Base-by-base conservation (phyloP, 2,797 vertebrate genomes). In the Rhinoraja longicauda region DNA sequence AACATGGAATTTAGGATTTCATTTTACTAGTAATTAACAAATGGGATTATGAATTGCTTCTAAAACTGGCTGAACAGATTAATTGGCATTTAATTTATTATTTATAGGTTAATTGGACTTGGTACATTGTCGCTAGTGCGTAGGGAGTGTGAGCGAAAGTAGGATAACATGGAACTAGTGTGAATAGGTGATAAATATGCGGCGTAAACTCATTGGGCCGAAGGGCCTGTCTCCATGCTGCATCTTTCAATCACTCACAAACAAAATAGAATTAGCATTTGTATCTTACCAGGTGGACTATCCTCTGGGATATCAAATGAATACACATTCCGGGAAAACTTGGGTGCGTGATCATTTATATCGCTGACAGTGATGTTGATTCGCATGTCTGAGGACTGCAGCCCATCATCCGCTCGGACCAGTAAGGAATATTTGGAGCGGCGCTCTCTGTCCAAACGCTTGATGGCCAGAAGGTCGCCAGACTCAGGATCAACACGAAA, bases 291-390 rank as follows among this genome's bases (percentile, higher is more conserved):
- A 94, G 98, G 96, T 1, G 97, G 95, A 84, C 96, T 97, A 94
- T 99, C 99, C 93, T 99, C 99, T 0, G 97, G 96, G 93, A 99
- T 96, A 91, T 99, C 98, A 0, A 99, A 99, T 2, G 98, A 98
- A 93, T 99, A 99, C 0, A 97, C 97, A 0, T 95, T 95, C 12
- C 97, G 97, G 88, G 98, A 98, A 96, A 99, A 99, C 93, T 94
- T 97, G 26, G 99, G 99, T 1, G 95, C 97, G 94, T 99, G 98
- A 95, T 99, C 99, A 1, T 99, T 99, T 59, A 99, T 95, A 1
- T 99, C 99, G 1, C 98, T 97, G 93, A 99, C 96, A 0, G 98
- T 99, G 95, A 99, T 99, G 95, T 99, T 99, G 90, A 99, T 97
- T 93, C 97, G 96, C 97, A 99, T 96, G 94, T 99, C 98, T 0